These are phyloP conservation scores for Hirundichthys speculiger DNA, from an alignment of 2,113 vertebrate species.

Conservation along the genomic window DNA sequence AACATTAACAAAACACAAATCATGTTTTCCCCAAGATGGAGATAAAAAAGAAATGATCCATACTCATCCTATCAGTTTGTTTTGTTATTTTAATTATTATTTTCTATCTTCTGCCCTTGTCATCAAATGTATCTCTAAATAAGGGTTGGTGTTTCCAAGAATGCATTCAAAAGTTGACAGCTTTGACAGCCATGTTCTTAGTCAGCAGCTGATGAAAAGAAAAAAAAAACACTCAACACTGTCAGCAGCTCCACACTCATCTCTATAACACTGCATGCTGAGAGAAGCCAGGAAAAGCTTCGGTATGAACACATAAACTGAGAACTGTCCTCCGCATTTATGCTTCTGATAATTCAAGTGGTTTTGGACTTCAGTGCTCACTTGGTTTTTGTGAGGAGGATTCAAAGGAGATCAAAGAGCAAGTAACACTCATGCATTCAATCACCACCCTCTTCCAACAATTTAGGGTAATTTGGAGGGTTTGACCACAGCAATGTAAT, in stretches of 20 bases:
- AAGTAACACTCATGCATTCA: conserved; percentile 41
- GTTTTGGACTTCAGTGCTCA: conserved; percentile 1
- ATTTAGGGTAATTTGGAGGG: conserved; percentile 43
- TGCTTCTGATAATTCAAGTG: background rate
- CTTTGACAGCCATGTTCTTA: conserved; percentile 62
- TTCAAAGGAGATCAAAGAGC: conserved; percentile 32
- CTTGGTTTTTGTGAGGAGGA: conserved; percentile 17
- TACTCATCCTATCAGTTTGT: no score
- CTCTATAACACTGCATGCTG: conserved; percentile 39
- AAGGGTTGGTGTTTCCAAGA: conserved; percentile 33
- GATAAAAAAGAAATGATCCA: no score
- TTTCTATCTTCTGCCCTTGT: conserved; percentile 14
- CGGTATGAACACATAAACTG: background rate
- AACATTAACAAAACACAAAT: no score
- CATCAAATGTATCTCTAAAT: conserved; percentile 32
- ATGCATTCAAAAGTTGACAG: conserved; percentile 33
- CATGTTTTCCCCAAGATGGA: no score
- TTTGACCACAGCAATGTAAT: conserved; percentile 69
- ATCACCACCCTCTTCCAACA: conserved; percentile 47
- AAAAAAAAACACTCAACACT: conserved; percentile 10
- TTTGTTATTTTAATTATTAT: background rate
- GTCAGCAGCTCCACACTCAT: conserved; percentile 36
- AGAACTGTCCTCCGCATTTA: background rate
- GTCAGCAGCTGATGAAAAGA: conserved; percentile 35
- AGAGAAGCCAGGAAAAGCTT: conserved; percentile 14